Base-by-base conservation (phyloP, 2,888 invertebrate species). In the Gortyna flavago region DNA sequence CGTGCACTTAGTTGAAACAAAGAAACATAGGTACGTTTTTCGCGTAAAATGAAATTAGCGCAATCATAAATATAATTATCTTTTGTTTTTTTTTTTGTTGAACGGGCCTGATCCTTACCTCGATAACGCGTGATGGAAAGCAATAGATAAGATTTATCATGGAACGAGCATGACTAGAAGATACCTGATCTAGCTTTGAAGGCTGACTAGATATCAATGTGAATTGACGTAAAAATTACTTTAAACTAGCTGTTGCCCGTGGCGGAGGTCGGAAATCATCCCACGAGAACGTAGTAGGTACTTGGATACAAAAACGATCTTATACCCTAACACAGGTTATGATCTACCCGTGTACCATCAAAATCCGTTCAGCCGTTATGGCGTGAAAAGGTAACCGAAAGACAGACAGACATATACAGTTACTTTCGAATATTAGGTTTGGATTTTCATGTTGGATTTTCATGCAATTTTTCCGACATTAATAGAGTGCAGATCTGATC, bases 21-120 rank as follows among this genome's bases (percentile, higher is more conserved):
- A n/a, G n/a, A n/a, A n/a, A n/a, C n/a, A n/a, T n/a, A n/a, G n/a
- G n/a, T n/a, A n/a, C n/a, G n/a, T n/a, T n/a, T n/a, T n/a, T n/a
- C 13, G 41, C 7, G n/a, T 18, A 0, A 61, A 81, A 81, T 71
- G 25, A 57, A 81, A 64, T 68, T 67, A 48, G 48, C 21, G 21
- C 7, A 6, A 21, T 48, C 8, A 51, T 8, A 21, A 51, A 21
- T 51, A 51, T 25, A 51, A 3, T 1, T 7, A 18, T 48, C n/a
- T 18, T 18, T 51, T 21, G 21, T 21, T 21, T 51, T 21, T 51
- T n/a, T 54, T 54, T n/a, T 11, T n/a, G 54, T 11, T 25, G 11
- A 25, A n/a, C n/a, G 25, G 25, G 11, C 25, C 25, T 54, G 25
- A 4, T n/a, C 25, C 9, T 8, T 1, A 8, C 51, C 25, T 25